Conservation (phyloP, 1,140 invertebrate species). For the Tribolium castaneum region DNA sequence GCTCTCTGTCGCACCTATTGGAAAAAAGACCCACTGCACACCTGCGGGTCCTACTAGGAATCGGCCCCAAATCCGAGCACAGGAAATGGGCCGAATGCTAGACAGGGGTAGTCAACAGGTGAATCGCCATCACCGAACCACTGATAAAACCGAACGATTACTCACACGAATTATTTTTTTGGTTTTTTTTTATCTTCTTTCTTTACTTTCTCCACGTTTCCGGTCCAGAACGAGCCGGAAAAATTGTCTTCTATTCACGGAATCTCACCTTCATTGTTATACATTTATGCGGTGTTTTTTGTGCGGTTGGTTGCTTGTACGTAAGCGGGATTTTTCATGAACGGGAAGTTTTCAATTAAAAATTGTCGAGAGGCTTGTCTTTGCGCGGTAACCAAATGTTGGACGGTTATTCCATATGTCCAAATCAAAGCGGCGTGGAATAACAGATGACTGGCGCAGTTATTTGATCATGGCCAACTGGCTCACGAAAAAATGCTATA, state of each 20-base stretch:
- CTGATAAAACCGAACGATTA: not conserved
- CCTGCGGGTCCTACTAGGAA: constrained; percentile 32
- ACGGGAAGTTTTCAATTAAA: too few relatives aligned
- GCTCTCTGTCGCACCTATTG: not conserved
- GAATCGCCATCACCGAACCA: not conserved
- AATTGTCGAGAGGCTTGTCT: not conserved
- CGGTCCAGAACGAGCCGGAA: too few relatives aligned
- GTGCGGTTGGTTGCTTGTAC: too few relatives aligned
- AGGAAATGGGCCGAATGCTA: constrained; percentile 2
- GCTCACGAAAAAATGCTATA: not conserved
- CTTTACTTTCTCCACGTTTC: too few relatives aligned
- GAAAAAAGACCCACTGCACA: not conserved
- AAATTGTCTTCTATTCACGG: too few relatives aligned
- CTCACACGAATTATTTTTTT: not conserved
- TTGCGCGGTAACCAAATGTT: not conserved
- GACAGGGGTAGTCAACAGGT: constrained; percentile 27
- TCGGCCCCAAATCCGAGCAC: constrained; percentile 11
- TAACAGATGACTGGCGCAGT: not conserved
- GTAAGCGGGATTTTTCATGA: too few relatives aligned
- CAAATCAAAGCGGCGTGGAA: not conserved
- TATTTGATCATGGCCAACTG: not conserved
- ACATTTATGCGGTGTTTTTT: too few relatives aligned
- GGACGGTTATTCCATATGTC: not conserved
- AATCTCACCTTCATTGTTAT: too few relatives aligned
- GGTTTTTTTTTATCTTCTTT: too few relatives aligned